phyloP scores from a whole-genome alignment of 1,140 invertebrate species.

The Cotesia glomerata region DNA sequence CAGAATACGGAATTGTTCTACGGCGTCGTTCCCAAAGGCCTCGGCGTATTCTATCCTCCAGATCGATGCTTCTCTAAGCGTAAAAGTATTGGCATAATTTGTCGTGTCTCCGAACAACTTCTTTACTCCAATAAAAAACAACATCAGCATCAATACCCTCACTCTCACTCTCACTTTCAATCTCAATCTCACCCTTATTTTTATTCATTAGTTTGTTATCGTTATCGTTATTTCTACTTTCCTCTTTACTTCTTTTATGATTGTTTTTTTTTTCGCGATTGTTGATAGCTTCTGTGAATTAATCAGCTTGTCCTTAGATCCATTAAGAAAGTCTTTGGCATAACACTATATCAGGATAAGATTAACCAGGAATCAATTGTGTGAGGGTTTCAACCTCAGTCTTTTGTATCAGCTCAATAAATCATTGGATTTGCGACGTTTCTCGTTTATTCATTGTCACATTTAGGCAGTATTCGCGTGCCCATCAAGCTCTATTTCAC shows the following conservation, averaged over 20 bases:
- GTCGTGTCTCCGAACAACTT: not conserved
- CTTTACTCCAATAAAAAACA: not conserved
- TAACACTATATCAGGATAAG: slow-evolving; percentile 35
- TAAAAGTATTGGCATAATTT: no score
- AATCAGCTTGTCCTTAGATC: slow-evolving; percentile 12
- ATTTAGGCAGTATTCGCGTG: slow-evolving; percentile 11
- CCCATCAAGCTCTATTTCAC: slow-evolving; percentile 10
- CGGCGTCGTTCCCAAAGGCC: not conserved
- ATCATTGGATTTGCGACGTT: slow-evolving; percentile 37
- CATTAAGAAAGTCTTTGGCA: slow-evolving; percentile 7
- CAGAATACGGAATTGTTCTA: slow-evolving; percentile 26
- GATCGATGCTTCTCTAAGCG: not conserved
- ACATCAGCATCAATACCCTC: no score
- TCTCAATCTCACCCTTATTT: not conserved
- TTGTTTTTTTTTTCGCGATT: not conserved
- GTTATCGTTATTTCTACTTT: no score
- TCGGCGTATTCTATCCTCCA: not conserved
- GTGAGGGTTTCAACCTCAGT: slow-evolving; percentile 14
- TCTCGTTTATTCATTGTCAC: slow-evolving; percentile 14
- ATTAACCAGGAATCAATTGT: slow-evolving; percentile 31
- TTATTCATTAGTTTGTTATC: not conserved
- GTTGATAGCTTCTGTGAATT: slow-evolving; percentile 8
- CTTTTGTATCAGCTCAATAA: slow-evolving; percentile 34
- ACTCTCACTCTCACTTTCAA: no score
- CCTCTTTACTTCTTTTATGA: not conserved